Evolutionary conservation across 2,113 vertebrate species (phyloP).

Genomic region (Mastomys coucha): DNA sequence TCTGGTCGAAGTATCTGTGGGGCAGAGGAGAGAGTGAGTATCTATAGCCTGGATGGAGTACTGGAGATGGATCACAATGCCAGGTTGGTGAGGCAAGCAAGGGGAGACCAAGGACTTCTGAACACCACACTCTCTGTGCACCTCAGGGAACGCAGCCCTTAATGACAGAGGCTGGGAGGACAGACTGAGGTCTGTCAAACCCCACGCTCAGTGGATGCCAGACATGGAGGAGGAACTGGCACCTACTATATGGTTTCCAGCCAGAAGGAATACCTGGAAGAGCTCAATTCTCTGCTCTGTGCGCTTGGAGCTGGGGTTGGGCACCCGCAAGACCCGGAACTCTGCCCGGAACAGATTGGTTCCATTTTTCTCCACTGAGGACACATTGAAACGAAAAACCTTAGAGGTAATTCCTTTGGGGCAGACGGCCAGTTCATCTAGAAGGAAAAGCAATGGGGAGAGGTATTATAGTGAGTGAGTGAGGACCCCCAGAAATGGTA

Average conservation of each 20-base stretch:
- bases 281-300: slow-evolving; percentile 97
- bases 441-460: slow-evolving; percentile 63
- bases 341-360: slow-evolving; percentile 97
- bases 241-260: background rate
- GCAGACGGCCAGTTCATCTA: slow-evolving; percentile 95
- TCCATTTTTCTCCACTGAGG: slow-evolving; percentile 96
- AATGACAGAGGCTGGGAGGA: background rate
- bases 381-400: slow-evolving; percentile 97
- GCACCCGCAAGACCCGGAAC: slow-evolving; percentile 94
- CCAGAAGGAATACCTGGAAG: slow-evolving; percentile 91
- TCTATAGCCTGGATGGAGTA: background rate
- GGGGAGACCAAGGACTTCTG: background rate
- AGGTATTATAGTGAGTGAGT: background rate
- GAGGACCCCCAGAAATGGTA: background rate
- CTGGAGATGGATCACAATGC: fast-evolving
- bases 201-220: background rate
- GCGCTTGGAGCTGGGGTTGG: slow-evolving; percentile 93
- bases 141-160: background rate
- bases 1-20: slow-evolving; percentile 94
- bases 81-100: background rate
- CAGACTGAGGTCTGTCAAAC: background rate
- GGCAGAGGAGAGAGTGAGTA: slow-evolving; percentile 74
- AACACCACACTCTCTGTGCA: background rate
- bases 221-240: background rate
- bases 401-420: slow-evolving; percentile 96